These are phyloP conservation scores for Catotricha subobsoleta DNA, from an alignment of 2,888 invertebrate species.

Conservation along the genomic window DNA sequence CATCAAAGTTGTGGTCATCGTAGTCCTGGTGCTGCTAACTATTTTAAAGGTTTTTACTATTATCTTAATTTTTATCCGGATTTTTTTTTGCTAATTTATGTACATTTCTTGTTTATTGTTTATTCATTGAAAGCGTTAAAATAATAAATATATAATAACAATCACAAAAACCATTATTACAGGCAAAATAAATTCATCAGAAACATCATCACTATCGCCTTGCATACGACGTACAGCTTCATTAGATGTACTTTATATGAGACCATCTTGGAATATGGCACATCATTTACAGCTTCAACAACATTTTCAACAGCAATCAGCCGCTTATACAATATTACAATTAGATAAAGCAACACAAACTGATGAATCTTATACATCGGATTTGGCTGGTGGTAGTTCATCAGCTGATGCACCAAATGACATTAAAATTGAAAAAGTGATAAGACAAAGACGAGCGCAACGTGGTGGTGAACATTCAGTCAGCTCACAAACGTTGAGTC, in stretches of 20 bases:
- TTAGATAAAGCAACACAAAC: constrained; percentile 69
- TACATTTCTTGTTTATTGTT: no score
- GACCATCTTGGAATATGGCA: constrained; percentile 55
- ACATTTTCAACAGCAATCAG: constrained; percentile 11
- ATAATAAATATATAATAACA: no score
- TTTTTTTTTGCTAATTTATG: no score
- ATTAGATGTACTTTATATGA: constrained; percentile 58
- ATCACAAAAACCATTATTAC: no score
- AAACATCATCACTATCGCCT: background rate
- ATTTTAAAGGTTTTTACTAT: constrained; percentile 20
- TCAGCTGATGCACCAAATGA: constrained; percentile 1
- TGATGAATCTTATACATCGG: constrained; percentile 17
- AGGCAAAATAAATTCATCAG: background rate
- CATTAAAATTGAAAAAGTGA: constrained; percentile 40
- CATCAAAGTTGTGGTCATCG: constrained; percentile 47
- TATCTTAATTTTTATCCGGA: no score
- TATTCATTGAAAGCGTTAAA: no score
- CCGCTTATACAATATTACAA: constrained; percentile 32
- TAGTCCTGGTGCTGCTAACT: constrained; percentile 53
- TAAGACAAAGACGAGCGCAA: constrained; percentile 36
- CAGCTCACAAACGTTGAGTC: constrained; percentile 14
- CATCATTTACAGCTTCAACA: constrained; percentile 14
- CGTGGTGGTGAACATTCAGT: constrained; percentile 24
- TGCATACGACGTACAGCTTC: constrained; percentile 57
- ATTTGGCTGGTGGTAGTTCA: constrained; percentile 6